phyloP scores from a whole-genome alignment of 2,797 vertebrate genomes.

The Coluber constrictor region DNA sequence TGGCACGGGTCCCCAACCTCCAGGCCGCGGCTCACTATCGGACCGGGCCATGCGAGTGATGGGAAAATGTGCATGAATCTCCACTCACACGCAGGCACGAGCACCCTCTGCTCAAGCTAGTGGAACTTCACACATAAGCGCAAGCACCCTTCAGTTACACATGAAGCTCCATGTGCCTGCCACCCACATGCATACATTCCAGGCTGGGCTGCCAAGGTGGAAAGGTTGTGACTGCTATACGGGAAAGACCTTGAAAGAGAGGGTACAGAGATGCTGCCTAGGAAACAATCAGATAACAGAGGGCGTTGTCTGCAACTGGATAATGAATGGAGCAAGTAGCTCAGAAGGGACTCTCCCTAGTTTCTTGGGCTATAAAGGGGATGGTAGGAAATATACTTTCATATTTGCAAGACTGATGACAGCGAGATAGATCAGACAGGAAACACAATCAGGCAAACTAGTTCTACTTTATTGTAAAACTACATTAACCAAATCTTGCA shows the following conservation, averaged over 20 bases:
- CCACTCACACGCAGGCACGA: fast-evolving
- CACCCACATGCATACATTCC: fast-evolving
- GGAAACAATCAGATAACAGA: neutral
- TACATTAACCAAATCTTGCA: neutral
- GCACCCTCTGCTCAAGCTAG: neutral
- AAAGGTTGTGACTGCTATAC: neutral
- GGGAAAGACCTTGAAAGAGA: neutral
- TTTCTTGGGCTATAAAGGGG: neutral
- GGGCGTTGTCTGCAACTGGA: neutral
- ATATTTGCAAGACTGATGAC: neutral
- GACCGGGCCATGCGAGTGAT: neutral
- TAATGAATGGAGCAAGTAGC: neutral
- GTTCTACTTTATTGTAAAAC: neutral
- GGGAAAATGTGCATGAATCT: neutral
- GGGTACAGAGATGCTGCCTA: neutral
- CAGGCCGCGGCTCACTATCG: fast-evolving
- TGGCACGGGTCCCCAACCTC: neutral
- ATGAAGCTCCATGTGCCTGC: neutral
- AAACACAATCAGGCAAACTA: neutral
- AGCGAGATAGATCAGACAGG: neutral
- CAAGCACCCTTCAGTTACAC: neutral
- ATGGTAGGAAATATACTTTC: neutral
- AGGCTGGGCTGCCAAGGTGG: neutral
- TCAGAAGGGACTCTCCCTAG: neutral
- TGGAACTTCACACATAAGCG: neutral